Percentiles rank a stretch among this genome's conserved stretches.
phyloP scores from a whole-genome alignment of 2,888 invertebrate species.

The Xylocampa areola region DNA sequence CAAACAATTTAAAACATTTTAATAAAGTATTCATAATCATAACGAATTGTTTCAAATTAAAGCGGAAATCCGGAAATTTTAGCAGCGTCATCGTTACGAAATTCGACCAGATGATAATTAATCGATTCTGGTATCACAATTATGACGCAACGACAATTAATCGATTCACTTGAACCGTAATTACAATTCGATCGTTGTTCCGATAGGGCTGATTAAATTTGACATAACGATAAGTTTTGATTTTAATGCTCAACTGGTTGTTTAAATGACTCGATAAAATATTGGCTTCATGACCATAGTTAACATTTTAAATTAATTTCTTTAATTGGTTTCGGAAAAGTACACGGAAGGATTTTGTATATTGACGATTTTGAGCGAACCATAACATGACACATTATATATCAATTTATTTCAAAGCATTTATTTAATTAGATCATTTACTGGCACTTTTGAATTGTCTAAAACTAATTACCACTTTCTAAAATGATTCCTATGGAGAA shows the following conservation, averaged over 20 bases:
- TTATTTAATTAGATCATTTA: too few species aligned
- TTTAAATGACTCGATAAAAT: slow-evolving; percentile 12
- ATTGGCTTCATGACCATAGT: slow-evolving; percentile 7
- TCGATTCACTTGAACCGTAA: slow-evolving; percentile 19
- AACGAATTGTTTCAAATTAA: slow-evolving; percentile 8
- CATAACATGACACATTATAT: too few species aligned
- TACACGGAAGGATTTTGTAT: too few species aligned
- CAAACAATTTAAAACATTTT: slow-evolving; percentile 8
- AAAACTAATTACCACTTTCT: too few species aligned
- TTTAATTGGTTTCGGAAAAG: background rate
- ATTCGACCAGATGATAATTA: slow-evolving; percentile 34
- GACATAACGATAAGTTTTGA: slow-evolving; percentile 20
- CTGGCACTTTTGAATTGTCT: too few species aligned
- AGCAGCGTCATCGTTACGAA: slow-evolving; percentile 28
- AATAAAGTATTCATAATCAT: slow-evolving; percentile 4
- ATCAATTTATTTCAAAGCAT: too few species aligned
- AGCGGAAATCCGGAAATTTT: slow-evolving; percentile 40
- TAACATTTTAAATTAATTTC: slow-evolving; percentile 1
- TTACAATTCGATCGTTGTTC: slow-evolving; percentile 31
- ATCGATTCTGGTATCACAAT: slow-evolving; percentile 34
- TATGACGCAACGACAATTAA: slow-evolving; percentile 36
- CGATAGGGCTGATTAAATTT: slow-evolving; percentile 40
- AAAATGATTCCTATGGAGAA: too few species aligned
- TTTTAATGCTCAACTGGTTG: slow-evolving; percentile 11
- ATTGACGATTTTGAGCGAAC: too few species aligned